These are phyloP conservation scores for Lethenteron reissneri DNA, from an alignment of 2,113 vertebrate genomes.

Conservation along the genomic window DNA sequence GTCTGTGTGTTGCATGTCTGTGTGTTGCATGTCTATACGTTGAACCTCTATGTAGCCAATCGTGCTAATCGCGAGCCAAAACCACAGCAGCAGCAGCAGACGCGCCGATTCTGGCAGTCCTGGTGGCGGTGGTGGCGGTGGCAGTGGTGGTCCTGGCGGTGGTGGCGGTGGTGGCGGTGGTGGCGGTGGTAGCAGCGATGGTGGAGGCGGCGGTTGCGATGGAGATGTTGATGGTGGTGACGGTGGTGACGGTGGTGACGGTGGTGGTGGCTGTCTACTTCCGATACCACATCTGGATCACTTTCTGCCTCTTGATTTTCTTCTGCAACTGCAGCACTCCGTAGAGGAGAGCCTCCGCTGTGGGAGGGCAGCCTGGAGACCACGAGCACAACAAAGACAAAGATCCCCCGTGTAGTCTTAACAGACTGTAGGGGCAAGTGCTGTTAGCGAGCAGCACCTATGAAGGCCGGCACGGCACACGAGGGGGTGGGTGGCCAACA, in stretches of 20 bases:
- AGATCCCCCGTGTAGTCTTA: neutral
- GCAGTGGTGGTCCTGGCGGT: too few species aligned
- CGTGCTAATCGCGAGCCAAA: too few species aligned
- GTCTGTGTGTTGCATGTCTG: too few species aligned
- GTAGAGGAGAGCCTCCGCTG: slow-evolving; percentile 69
- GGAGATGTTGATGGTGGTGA: neutral
- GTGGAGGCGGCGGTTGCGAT: neutral
- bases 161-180: neutral
- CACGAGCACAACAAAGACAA: neutral
- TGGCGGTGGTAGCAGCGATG: neutral
- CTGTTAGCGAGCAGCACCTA: neutral
- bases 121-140: too few species aligned
- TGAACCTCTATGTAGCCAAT: too few species aligned
- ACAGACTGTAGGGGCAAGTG: neutral
- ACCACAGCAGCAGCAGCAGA: too few species aligned
- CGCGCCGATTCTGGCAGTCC: too few species aligned
- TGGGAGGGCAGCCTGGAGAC: slow-evolving; percentile 60
- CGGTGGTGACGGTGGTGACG: too few species aligned
- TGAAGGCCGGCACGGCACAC: too few species aligned
- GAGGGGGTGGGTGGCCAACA: too few species aligned
- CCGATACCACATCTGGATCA: slow-evolving; percentile 62
- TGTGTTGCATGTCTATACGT: too few species aligned
- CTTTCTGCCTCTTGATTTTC: slow-evolving; percentile 75
- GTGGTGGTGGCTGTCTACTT: slow-evolving; percentile 22
- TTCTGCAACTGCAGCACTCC: slow-evolving; percentile 77